Evolutionary conservation across 2,888 invertebrate species (phyloP), one percentile per base, ranked within the genome.

Genomic region (Ormyrus thymus): DNA sequence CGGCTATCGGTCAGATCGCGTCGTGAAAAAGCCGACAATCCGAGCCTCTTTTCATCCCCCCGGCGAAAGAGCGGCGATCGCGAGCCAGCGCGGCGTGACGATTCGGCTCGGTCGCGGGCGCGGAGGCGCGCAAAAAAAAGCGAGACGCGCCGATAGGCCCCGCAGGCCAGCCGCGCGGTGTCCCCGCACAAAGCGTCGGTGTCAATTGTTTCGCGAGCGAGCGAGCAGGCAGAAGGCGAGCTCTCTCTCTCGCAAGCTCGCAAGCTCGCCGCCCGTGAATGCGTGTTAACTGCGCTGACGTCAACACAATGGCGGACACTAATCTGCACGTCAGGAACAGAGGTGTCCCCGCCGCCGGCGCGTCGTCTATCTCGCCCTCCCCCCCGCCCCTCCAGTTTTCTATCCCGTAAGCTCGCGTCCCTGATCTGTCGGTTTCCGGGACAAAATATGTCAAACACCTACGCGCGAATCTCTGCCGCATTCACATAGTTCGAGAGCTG

Each of bases 261-360:
- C 29, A 29, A 29, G 29, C 29, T 29, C 29, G 29, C 29, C 51
- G 69, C 58, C 10, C 68, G 29, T 69, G 78, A 78, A 78, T 78
- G 70, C 71, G 87, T 86, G 89, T 89, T 90, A 89, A 88, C 88
- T 87, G 86, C 83, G 86, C 85, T 88, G 90, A 90, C 89, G 88
- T 89, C 87, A 87, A 87, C 83, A 90, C 90, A 90, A 90, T 90
- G 89, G 90, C 89, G 89, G 88, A 89, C 90, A 90, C 90, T 90
- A 90, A 90, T 90, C 89, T 89, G 85, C 87, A 90, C 87, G 90
- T 90, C 90, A 90, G 86, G 86, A 89, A 86, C 90, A 90, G 88
- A 86, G 86, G 86, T 86, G 84, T 85, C 86, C 85, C 86, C 83
- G 79, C 73, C 76, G 68, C 81, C 55, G 62, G 15, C 50, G 15